Evolutionary conservation across 1,140 invertebrate species (phyloP).

Genomic region (Trichonephila clavipes): DNA sequence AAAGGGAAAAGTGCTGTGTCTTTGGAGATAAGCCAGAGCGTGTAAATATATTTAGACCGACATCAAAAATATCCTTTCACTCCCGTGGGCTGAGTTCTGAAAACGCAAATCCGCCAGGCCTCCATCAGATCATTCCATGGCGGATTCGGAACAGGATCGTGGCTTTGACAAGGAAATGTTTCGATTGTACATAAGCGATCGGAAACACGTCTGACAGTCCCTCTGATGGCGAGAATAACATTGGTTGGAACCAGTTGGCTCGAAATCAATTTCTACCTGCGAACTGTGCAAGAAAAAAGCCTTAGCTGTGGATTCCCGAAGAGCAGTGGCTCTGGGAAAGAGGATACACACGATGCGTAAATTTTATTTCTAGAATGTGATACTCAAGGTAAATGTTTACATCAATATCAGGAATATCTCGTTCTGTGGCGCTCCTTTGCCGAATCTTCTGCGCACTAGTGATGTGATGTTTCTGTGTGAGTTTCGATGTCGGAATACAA

Average conservation of each 20-base stretch:
- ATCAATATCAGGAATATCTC: background rate
- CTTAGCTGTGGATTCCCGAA: constrained; percentile 1
- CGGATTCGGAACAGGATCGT: constrained; percentile 18
- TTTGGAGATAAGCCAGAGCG: constrained; percentile 71
- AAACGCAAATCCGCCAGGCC: constrained; percentile 65
- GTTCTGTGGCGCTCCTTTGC: background rate
- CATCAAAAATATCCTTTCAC: constrained; percentile 76
- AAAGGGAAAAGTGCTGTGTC: constrained; percentile 70
- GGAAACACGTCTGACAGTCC: constrained; percentile 1
- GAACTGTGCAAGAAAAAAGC: background rate
- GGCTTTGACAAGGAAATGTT: constrained; percentile 21
- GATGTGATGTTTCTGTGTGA: background rate
- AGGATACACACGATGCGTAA: background rate
- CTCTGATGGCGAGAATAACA: background rate
- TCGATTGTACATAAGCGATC: background rate
- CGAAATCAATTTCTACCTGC: constrained; percentile 20
- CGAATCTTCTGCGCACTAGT: background rate
- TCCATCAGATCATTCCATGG: constrained; percentile 60
- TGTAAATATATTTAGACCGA: constrained; percentile 75
- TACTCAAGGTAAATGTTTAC: constrained; percentile 21
- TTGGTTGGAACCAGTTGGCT: constrained; percentile 5
- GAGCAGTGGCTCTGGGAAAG: background rate
- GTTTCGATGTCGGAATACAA: background rate
- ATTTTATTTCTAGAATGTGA: constrained; percentile 30
- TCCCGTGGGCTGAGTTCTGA: constrained; percentile 64